These are phyloP conservation scores for Capreolus pygargus DNA, from an alignment of 2,113 vertebrate genomes.

Conservation along the genomic window DNA sequence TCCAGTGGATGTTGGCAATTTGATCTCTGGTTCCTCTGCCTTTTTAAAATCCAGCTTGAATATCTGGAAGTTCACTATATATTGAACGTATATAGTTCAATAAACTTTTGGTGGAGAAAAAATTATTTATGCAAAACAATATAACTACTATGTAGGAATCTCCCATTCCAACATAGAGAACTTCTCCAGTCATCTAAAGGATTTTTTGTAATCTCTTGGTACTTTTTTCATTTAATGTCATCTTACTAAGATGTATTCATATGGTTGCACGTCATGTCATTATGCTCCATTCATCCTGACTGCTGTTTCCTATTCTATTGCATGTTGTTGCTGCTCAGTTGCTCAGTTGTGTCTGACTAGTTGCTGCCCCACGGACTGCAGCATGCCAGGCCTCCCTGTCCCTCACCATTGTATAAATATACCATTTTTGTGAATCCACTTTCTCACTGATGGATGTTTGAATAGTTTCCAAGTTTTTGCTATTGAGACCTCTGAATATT, in stretches of 20 bases:
- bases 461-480: background rate
- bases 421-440: background rate
- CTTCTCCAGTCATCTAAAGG: background rate
- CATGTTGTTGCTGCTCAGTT: background rate
- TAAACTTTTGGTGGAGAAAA: background rate
- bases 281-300: background rate
- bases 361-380: background rate
- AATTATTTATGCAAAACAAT: background rate
- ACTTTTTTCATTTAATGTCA: background rate
- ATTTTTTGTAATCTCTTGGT: background rate
- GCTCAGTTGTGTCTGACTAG: background rate
- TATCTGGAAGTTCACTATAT: background rate
- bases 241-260: background rate
- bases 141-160: background rate
- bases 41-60: background rate
- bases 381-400: background rate
- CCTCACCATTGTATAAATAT: background rate
- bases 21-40: background rate
- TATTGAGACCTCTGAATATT: background rate
- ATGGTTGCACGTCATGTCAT: background rate
- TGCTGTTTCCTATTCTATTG: background rate
- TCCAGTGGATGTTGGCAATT: background rate
- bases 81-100: background rate
- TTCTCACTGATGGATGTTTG: background rate
- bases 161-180: background rate